These are phyloP conservation scores for Stegostoma tigrinum DNA, from an alignment of 2,113 vertebrate species.

Conservation along the genomic window DNA sequence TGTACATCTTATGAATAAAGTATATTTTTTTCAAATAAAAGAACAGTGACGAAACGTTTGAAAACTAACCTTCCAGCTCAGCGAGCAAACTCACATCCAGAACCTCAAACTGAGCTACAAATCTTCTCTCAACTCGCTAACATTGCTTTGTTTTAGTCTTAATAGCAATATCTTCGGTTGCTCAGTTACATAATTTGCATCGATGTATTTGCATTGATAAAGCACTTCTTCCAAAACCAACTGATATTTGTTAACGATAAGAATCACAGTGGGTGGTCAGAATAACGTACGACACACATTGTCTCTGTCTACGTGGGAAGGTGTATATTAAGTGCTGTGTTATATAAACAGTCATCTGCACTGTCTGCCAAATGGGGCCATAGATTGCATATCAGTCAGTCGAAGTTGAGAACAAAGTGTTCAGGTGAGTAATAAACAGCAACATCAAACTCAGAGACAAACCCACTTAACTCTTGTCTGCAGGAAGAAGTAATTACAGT, in stretches of 20 bases:
- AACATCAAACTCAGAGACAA: constrained; percentile 23
- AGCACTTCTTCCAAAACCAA: not conserved
- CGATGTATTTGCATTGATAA: not conserved
- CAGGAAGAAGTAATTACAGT: constrained; percentile 20
- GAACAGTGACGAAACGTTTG: too few relatives aligned
- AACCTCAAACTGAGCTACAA: too few relatives aligned
- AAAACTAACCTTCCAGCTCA: too few relatives aligned
- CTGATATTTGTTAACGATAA: not conserved
- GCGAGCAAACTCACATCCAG: too few relatives aligned
- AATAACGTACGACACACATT: not conserved
- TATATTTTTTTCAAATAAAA: too few relatives aligned
- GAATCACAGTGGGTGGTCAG: not conserved
- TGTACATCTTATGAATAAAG: too few relatives aligned
- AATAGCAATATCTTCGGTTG: not conserved
- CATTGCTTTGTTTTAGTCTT: not conserved
- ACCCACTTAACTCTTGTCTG: not conserved
- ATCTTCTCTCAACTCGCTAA: too few relatives aligned
- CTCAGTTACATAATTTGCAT: not conserved
- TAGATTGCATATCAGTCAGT: constrained; percentile 3
- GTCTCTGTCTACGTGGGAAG: not conserved
- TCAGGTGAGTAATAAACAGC: not conserved
- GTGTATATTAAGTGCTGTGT: not conserved
- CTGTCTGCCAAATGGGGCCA: not conserved
- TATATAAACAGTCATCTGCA: constrained; percentile 17
- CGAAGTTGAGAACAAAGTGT: not conserved